These are phyloP conservation scores for Notamacropus eugenii DNA, from an alignment of 2,797 vertebrate species.

Conservation along the genomic window DNA sequence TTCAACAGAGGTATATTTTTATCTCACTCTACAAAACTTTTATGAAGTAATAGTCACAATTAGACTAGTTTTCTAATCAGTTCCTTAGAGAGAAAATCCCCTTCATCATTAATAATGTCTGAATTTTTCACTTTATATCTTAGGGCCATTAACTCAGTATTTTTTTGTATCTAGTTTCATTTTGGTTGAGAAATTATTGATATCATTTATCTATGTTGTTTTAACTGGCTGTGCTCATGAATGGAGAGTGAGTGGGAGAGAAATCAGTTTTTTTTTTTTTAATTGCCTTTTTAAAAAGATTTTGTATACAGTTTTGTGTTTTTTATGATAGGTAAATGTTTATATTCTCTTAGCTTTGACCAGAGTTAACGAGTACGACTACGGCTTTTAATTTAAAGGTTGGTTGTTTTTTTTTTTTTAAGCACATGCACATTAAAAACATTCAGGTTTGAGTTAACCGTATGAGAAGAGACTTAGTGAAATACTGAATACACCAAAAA, in stretches of 20 bases:
- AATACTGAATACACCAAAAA: slow-evolving; percentile 1
- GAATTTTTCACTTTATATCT: not conserved
- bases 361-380: not conserved
- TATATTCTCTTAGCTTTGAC: not conserved
- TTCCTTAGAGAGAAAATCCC: not conserved
- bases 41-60: not conserved
- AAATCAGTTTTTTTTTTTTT: not conserved
- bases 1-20: slow-evolving; percentile 88
- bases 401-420: too few species aligned
- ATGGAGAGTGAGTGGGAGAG: not conserved
- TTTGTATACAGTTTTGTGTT: not conserved
- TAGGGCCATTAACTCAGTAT: not conserved
- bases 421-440: not conserved
- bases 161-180: not conserved
- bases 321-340: not conserved
- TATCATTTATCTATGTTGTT: not conserved
- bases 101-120: not conserved
- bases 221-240: not conserved
- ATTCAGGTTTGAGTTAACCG: not conserved
- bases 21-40: not conserved
- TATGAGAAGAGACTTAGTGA: not conserved
- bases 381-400: not conserved
- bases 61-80: not conserved
- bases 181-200: not conserved
- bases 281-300: not conserved